These are phyloP conservation scores for Coregonus clupeaformis DNA, from an alignment of 2,113 vertebrate genomes.

Conservation along the genomic window DNA sequence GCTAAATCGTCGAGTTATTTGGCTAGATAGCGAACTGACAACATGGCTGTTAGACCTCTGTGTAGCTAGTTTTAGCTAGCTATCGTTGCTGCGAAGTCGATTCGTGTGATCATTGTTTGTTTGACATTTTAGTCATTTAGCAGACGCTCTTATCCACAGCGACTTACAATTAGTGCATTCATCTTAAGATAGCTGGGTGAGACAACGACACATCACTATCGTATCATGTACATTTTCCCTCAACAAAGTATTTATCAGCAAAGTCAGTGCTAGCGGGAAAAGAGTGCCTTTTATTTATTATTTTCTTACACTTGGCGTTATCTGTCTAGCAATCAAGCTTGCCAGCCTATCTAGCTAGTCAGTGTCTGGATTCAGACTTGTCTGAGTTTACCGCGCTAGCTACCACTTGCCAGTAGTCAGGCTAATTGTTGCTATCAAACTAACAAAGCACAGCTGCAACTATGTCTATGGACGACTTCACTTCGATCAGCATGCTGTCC, in stretches of 20 bases:
- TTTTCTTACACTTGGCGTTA: neutral
- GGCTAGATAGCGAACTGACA: neutral
- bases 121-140: neutral
- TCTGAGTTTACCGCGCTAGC: neutral
- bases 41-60: neutral
- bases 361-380: neutral
- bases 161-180: too few species aligned
- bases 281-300: neutral
- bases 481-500: constrained; percentile 91
- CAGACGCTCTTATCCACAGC: too few species aligned
- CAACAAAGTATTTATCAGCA: too few species aligned
- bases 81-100: neutral
- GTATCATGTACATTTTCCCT: too few species aligned
- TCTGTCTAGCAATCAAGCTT: neutral
- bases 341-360: neutral
- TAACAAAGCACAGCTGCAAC: constrained; percentile 14
- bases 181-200: too few species aligned
- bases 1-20: neutral
- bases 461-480: constrained; percentile 96
- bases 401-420: neutral
- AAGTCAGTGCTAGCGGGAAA: neutral
- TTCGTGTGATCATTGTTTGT: neutral
- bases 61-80: neutral
- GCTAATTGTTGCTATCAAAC: neutral
- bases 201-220: too few species aligned